Base-by-base conservation (phyloP, 2,797 vertebrate genomes). In the Galaxias olidus region DNA sequence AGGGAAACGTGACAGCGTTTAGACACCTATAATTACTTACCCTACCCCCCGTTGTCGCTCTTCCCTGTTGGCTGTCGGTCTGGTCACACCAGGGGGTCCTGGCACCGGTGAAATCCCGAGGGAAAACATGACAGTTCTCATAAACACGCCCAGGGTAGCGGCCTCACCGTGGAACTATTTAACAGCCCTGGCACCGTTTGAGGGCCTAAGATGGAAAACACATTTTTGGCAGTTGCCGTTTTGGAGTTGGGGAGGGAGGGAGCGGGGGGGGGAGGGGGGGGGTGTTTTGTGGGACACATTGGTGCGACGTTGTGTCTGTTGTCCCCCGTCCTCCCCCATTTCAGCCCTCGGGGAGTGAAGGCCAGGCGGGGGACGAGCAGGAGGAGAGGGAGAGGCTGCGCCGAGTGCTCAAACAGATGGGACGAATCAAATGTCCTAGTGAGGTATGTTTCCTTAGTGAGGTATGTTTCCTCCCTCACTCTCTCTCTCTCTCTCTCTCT, bases 381-480 rank as follows among this genome's bases (percentile, higher is more conserved):
- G 92, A 95, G 76, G 95, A 96, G 80, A 91, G 95, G 72, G 97
- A 97, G 75, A 92, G 94, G 73, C 93, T 98, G 76, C 94, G 95
- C 66, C 92, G 93, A 79, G 91, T 97, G 73, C 93, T 98, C 76
- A 98, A 98, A 90, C 96, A 98, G 92, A 98, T 97, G 94, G 96
- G 97, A 78, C 91, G 94, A 88, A 94, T 98, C 81, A 98, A 96
- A 86, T 98, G 97, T 86, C 94, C 95, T 61, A 95, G 91, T 80
- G 93, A 98, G 95, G 97, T 98, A 94, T 80, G 83, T 63, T 15
- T n/a, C n/a, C n/a, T n/a, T n/a, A n/a, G n/a, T n/a, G n/a, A n/a
- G n/a, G n/a, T n/a, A n/a, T n/a, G n/a, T n/a, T n/a, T n/a, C n/a
- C n/a, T n/a, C n/a, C n/a, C n/a, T n/a, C n/a, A n/a, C n/a, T 45